Percentiles rank a stretch among this genome's conserved stretches.
phyloP scores from a whole-genome alignment of 2,797 vertebrate genomes.

The Premnoplex brunnescens region DNA sequence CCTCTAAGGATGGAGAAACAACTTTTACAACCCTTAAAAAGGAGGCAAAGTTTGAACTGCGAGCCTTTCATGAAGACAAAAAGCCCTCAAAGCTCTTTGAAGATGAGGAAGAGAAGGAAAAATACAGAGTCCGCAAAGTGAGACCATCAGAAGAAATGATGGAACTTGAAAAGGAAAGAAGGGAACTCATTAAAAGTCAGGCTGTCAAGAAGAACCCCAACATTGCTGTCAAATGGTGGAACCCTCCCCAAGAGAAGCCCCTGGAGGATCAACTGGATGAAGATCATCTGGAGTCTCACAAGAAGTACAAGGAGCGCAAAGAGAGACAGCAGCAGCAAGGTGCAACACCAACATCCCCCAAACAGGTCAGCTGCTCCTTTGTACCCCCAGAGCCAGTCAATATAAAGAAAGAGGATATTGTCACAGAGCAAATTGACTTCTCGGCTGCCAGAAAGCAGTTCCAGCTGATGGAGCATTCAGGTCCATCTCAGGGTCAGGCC shows the following conservation, averaged over 20 bases:
- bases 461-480: constrained; percentile 83
- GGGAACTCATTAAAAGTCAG: constrained; percentile 93
- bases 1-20: constrained; percentile 78
- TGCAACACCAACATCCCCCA: constrained; percentile 17
- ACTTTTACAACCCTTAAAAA: constrained; percentile 80
- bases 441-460: constrained; percentile 91
- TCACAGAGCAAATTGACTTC: constrained; percentile 94
- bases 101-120: constrained; percentile 84
- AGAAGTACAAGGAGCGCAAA: constrained; percentile 93
- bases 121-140: constrained; percentile 85
- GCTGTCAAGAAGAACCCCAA: constrained; percentile 95
- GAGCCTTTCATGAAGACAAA: constrained; percentile 93
- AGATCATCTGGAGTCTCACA: constrained; percentile 91
- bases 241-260: constrained; percentile 91
- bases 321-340: constrained; percentile 80
- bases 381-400: constrained; percentile 51
- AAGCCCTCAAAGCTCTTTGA: constrained; percentile 93
- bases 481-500: constrained; percentile 47
- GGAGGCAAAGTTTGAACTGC: constrained; percentile 90
- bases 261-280: constrained; percentile 90
- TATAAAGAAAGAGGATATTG: constrained; percentile 85
- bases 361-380: constrained; percentile 29
- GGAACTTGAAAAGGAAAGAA: constrained; percentile 94
- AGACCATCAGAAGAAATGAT: constrained; percentile 90
- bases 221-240: constrained; percentile 96